Evolutionary conservation across 2,113 vertebrate species (phyloP), one percentile per base, ranked within the genome.

Genomic region (Mastomys natalensis): DNA sequence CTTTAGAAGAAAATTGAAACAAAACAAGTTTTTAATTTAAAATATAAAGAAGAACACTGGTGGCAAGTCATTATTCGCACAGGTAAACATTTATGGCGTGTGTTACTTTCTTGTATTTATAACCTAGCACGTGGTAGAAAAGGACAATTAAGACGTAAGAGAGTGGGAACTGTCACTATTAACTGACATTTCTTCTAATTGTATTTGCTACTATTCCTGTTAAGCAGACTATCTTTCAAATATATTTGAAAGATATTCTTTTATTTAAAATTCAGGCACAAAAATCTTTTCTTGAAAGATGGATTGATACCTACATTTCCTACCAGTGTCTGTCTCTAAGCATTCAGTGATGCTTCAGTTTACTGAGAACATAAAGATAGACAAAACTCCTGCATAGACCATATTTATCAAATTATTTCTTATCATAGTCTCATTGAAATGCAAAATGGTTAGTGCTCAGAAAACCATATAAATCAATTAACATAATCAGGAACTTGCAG

Each of bases 331-430:
- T 87, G 22, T 66, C 22, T 92, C 73, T 91, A 76, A 91, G 77
- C 22, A 68, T 74, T 64, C 22, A 93, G 37, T 34, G 40, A 74
- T 93, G 85, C 22, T 96, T 89, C 74, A 90, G 66, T 92, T 90
- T 94, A 88, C 58, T 95, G 74, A 86, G 88, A 93, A 92, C 70
- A 90, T n/a, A 96, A 60, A 89, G 77, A 93, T 86, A 96, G 94
- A 95, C 95, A 94, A 53, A 89, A 53, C 45, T 95, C 82, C 34
- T 84, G 51, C 86, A 85, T 64, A 97, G 94, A 96, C 94, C 77
- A 7, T 95, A 97, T 97, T 96, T 96, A 97, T 96, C 93, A 95
- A 97, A 96, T 97, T 94, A 97, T 97, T 97, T 97, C 62, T 81
- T 91, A 95, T 95, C 93, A 96, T 21, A 81, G 64, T 53, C 95